Evolutionary conservation across 1,140 invertebrate species (phyloP), one percentile per base, ranked within the genome.

Genomic region (Drosophila murphyi): DNA sequence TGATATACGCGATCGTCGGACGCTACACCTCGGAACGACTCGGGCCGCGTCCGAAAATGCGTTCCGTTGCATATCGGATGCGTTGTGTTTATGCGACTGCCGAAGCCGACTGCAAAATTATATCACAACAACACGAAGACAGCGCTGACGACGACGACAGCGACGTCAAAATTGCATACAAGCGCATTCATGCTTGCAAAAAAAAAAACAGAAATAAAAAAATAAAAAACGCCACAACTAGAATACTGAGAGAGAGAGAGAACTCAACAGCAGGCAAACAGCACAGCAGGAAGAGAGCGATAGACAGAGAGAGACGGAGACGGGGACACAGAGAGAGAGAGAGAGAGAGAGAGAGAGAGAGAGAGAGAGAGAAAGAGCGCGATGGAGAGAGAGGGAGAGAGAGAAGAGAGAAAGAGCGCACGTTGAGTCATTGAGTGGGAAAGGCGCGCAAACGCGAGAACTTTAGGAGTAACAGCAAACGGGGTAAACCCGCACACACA

Each of bases 61-160:
- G 90, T 92, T 92, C 89, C 92, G 92, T 91, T 92, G 92, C 92
- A 92, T 92, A 92, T 92, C 91, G 91, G 91, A 92, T 92, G 91
- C 91, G 90, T 92, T 92, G 91, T 82, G 85, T 92, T 90, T 91
- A 91, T 92, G 91, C 91, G 92, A 92, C 91, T 92, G 86, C 80
- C 78, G 80, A 82, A 90, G 86, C 85, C 88, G 87, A 90, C 87
- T 90, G 87, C 82, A 87, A 90, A 90, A 90, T 90, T 90, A 90
- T 90, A 90, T 90, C 86, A 90, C 87, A 90, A 90, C 87, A 90
- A 90, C 87, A 89, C 86, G 87, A 90, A 90, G 82, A 80, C 87
- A 75, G 83, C 81, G 74, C 48, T 75, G 81, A 62, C 73, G 77
- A 77, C 78, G 83, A 63, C 83, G 64, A 59, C 67, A 60, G 56